Evolutionary conservation across 1,140 invertebrate species (phyloP).

Genomic region (Mesaphorura yosii): DNA sequence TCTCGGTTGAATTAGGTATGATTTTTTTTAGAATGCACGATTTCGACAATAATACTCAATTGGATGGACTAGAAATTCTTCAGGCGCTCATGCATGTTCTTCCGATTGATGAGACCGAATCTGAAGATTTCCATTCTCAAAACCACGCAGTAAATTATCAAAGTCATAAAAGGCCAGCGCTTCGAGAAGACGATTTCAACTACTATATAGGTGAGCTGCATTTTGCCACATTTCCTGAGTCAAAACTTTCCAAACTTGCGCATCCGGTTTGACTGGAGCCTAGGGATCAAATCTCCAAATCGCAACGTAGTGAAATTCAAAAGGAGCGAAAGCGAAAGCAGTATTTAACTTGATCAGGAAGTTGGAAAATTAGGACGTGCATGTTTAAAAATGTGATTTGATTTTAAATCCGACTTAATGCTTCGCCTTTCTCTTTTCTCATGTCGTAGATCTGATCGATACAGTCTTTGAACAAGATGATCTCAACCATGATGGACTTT

Average conservation of each 20-base stretch:
- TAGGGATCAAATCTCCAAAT: too few relatives aligned
- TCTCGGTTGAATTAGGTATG: neutral
- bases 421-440: too few relatives aligned
- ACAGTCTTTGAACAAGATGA: slow-evolving; percentile 64
- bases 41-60: slow-evolving; percentile 61
- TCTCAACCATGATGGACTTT: slow-evolving; percentile 62
- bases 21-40: slow-evolving; percentile 53
- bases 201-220: slow-evolving; percentile 25
- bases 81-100: slow-evolving; percentile 41
- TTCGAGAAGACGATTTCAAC: slow-evolving; percentile 31
- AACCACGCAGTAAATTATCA: slow-evolving; percentile 8
- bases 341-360: too few relatives aligned
- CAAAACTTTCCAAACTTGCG: too few relatives aligned
- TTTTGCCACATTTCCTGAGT: slow-evolving; percentile 1
- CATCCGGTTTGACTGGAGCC: too few relatives aligned
- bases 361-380: too few relatives aligned
- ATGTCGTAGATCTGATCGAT: slow-evolving; percentile 66
- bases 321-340: too few relatives aligned
- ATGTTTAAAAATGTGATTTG: too few relatives aligned
- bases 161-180: slow-evolving; percentile 16
- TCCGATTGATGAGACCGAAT: slow-evolving; percentile 34
- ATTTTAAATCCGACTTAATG: too few relatives aligned
- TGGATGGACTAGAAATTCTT: slow-evolving; percentile 69
- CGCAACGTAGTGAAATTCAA: too few relatives aligned
- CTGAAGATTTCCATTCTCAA: slow-evolving; percentile 7